Evolutionary conservation across 2,113 vertebrate species (phyloP).

Genomic region (Semnornis frantzii): DNA sequence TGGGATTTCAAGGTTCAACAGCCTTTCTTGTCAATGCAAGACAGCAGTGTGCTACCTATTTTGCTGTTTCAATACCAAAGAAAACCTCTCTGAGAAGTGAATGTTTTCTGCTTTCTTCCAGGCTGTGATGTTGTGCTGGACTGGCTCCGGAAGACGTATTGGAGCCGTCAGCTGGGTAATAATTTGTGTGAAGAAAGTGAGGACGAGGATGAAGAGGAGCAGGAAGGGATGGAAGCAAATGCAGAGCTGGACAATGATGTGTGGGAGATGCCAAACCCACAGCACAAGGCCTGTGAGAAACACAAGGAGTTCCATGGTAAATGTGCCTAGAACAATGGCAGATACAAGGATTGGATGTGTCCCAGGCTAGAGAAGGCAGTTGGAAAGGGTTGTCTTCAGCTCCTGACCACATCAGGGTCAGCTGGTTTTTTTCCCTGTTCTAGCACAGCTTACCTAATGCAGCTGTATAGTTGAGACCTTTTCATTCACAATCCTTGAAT

Average conservation of each 20-base stretch:
- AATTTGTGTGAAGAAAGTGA: constrained; percentile 79
- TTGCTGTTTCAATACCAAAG: not conserved
- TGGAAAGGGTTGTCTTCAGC: not conserved
- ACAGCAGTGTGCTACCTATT: not conserved
- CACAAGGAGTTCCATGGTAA: constrained; percentile 84
- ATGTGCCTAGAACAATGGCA: not conserved
- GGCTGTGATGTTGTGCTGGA: constrained; percentile 89
- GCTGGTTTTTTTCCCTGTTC: no score
- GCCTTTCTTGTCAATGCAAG: not conserved
- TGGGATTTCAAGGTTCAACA: not conserved
- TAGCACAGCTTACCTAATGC: no score
- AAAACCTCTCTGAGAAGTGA: not conserved
- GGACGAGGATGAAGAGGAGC: constrained; percentile 70
- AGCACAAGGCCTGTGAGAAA: constrained; percentile 65
- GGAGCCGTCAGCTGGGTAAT: constrained; percentile 89
- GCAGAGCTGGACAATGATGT: constrained; percentile 69
- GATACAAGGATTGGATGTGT: not conserved
- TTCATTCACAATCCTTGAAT: no score
- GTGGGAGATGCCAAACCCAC: constrained; percentile 46
- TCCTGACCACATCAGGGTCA: no score
- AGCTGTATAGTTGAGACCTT: no score
- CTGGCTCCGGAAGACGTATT: constrained; percentile 93
- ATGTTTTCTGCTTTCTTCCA: constrained; percentile 23
- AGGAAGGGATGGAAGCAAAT: constrained; percentile 14
- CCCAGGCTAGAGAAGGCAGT: not conserved